Base-by-base conservation (phyloP, 1,140 invertebrate genomes). In the Sinella curviseta region DNA sequence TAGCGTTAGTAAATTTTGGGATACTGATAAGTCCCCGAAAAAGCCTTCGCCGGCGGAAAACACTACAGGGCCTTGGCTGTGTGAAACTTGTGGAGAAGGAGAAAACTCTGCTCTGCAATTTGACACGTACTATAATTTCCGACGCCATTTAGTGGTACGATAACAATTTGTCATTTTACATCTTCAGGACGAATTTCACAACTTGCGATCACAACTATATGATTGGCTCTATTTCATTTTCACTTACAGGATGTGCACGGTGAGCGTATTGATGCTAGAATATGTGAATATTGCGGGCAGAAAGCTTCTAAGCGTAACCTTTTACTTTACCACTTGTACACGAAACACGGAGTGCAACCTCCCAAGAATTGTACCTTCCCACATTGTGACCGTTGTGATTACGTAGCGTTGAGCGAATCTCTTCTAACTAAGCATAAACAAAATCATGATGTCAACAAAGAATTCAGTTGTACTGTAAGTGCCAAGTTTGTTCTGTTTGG, bases 231-330 rank as follows among this genome's bases (percentile, higher is more conserved):
- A 76, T 65, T 48, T n/a, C 65, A 17, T 77, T 16, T 8, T 77
- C 28, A n/a, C 24, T 77, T 78, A n/a, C 91, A 93, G 36, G 92
- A 94, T 82, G 90, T 93, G 0, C 94, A 95, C 83, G 91, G 92
- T 83, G 92, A 94, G 83, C 92, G 92, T 81, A 93, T 94, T 78
- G 92, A 95, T 85, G 88, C 91, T 1, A 89, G 90, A 31, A 90
- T 96, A 77, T 95, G 94, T 86, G 94, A 95, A 85, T 91, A 94
- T 84, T 96, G 94, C 87, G 94, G 94, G 0, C 91, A 93, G 81
- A 92, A 92, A 83, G 92, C 93, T 17, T 89, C 87, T 0, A 94
- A 93, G 84, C 89, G 93, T 74, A 93, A 93, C 83, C 90, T 94
- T 75, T 87, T 95, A 48, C 88, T 94, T 84, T 93, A 94, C 85